Evolutionary conservation across 2,888 invertebrate genomes (phyloP).

Genomic region (Hipparchia sbordonii): DNA sequence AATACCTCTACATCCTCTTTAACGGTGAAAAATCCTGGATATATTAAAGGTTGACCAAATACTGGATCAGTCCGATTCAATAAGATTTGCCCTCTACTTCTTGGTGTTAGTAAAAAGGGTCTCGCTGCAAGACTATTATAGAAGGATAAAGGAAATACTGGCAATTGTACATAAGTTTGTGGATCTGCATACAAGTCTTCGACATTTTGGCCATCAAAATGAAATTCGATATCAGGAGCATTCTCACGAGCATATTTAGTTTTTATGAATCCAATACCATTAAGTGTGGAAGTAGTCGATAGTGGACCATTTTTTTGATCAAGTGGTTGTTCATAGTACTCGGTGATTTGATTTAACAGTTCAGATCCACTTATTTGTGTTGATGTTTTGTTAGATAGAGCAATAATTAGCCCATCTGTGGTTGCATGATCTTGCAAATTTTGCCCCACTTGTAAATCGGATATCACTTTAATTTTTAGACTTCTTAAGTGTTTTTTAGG

Average conservation of each 20-base stretch:
- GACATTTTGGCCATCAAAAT: slow-evolving; percentile 83
- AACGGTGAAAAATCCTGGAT: slow-evolving; percentile 86
- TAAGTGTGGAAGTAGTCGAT: slow-evolving; percentile 79
- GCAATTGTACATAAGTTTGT: slow-evolving; percentile 55
- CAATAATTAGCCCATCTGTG: slow-evolving; percentile 76
- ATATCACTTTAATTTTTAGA: slow-evolving; percentile 80
- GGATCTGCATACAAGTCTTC: slow-evolving; percentile 84
- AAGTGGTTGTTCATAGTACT: slow-evolving; percentile 64
- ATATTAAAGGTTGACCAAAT: slow-evolving; percentile 87
- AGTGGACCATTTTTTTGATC: slow-evolving; percentile 76
- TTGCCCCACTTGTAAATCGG: slow-evolving; percentile 86
- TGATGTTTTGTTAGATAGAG: slow-evolving; percentile 80
- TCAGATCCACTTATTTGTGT: slow-evolving; percentile 68
- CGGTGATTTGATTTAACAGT: slow-evolving; percentile 66
- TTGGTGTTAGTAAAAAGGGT: slow-evolving; percentile 84
- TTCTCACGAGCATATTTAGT: slow-evolving; percentile 73
- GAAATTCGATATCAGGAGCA: slow-evolving; percentile 86
- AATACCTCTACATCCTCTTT: slow-evolving; percentile 84
- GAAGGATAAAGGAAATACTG: slow-evolving; percentile 82
- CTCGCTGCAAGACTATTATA: slow-evolving; percentile 84
- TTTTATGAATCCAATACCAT: slow-evolving; percentile 84
- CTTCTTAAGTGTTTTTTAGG: slow-evolving; percentile 78
- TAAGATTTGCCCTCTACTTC: slow-evolving; percentile 84
- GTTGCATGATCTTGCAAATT: slow-evolving; percentile 91
- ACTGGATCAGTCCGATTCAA: slow-evolving; percentile 88